Conservation (phyloP, 2,888 invertebrate species). For the Eilema depressum region DNA sequence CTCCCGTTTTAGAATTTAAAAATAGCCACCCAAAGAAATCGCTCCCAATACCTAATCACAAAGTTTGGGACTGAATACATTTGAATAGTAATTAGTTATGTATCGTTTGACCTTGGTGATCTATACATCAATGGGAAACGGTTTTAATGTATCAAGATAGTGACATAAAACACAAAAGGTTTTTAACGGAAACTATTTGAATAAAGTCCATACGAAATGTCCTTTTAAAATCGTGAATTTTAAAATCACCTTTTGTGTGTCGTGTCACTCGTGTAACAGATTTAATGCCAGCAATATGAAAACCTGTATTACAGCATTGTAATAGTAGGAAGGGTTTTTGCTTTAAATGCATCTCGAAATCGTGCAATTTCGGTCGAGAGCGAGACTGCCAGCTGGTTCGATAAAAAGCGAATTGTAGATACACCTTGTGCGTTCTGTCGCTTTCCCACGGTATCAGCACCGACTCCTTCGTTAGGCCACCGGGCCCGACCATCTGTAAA, state of each 20-base stretch:
- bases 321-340: constrained; percentile 58
- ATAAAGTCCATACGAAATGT: constrained; percentile 10
- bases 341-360: constrained; percentile 62
- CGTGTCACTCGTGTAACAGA: not conserved
- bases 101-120: constrained; percentile 42
- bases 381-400: constrained; percentile 44
- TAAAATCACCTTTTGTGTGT: constrained; percentile 7
- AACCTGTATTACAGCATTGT: constrained; percentile 48
- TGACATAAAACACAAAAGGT: constrained; percentile 7
- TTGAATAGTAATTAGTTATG: constrained; percentile 42
- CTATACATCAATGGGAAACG: constrained; percentile 30
- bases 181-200: constrained; percentile 12
- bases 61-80: constrained; percentile 45
- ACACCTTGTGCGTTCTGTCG: constrained; percentile 64
- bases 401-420: constrained; percentile 71
- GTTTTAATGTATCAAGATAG: constrained; percentile 4
- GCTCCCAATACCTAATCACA: not conserved
- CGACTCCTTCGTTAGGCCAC: constrained; percentile 43
- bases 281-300: constrained; percentile 19
- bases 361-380: constrained; percentile 46
- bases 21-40: constrained; percentile 40
- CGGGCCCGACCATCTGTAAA: constrained; percentile 37
- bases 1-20: constrained; percentile 57
- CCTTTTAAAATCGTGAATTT: not conserved
- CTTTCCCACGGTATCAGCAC: constrained; percentile 67